Percentiles rank a stretch among this genome's conserved stretches.
These are phyloP conservation scores for Marmota monax DNA, from an alignment of 2,113 vertebrate genomes.

Conservation along the genomic window DNA sequence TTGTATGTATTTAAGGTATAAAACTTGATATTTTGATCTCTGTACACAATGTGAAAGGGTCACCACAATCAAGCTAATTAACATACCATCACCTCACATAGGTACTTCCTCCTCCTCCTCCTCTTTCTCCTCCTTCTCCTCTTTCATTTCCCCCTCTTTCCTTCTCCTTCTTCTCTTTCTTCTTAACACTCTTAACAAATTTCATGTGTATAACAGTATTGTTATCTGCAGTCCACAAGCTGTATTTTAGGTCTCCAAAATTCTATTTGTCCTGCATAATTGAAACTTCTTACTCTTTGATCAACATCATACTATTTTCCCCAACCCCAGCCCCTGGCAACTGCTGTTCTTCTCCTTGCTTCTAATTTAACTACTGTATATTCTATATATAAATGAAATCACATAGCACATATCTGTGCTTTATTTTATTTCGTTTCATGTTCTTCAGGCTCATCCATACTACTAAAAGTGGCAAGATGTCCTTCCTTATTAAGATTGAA, in stretches of 20 bases:
- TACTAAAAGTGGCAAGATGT: no score
- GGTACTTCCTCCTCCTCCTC: no score
- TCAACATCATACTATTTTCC: neutral
- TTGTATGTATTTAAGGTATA: neutral
- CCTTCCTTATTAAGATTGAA: neutral
- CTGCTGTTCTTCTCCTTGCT: neutral
- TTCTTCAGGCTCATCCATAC: neutral
- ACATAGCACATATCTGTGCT: neutral
- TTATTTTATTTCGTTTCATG: neutral
- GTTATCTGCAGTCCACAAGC: neutral
- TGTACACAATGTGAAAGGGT: neutral
- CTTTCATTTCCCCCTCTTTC: no score
- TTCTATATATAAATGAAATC: neutral
- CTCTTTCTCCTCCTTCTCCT: no score
- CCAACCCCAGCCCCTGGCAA: neutral
- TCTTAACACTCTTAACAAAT: neutral
- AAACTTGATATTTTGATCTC: neutral
- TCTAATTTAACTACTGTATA: neutral
- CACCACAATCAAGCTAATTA: neutral
- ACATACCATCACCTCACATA: neutral
- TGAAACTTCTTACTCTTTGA: neutral
- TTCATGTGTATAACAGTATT: neutral
- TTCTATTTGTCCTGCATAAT: neutral
- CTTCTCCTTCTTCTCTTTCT: neutral
- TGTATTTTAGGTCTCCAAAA: neutral